A percentile compares a stretch with the other conserved stretches of the same genome.
These are phyloP conservation scores for Gisinianus flammeolus DNA, from an alignment of 2,888 invertebrate genomes.

Conservation along the genomic window DNA sequence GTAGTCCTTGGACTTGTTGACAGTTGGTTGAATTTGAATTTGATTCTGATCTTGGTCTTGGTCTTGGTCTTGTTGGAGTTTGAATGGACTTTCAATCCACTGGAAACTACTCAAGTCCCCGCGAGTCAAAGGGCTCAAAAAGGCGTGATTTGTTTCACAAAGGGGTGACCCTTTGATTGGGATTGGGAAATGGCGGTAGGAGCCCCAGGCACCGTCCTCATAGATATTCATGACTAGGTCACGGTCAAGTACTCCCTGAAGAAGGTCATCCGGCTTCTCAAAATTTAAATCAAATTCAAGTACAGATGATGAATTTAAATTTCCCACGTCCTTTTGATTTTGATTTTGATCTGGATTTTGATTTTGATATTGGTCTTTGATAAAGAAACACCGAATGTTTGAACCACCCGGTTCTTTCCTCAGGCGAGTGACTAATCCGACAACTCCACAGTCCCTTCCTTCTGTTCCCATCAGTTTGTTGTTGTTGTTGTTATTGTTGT, in stretches of 20 bases:
- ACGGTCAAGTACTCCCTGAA: constrained; percentile 10
- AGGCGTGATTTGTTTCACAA: constrained; percentile 67
- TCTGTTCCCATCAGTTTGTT: constrained; percentile 58
- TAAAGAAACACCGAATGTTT: no score
- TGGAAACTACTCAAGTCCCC: constrained; percentile 91
- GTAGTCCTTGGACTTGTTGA: no score
- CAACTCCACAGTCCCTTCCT: constrained; percentile 65
- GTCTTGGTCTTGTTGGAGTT: background rate
- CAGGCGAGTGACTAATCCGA: constrained; percentile 66
- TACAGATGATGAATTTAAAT: constrained; percentile 59
- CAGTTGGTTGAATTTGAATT: no score
- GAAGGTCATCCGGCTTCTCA: background rate
- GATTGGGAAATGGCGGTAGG: constrained; percentile 73
- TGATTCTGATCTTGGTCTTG: no score
- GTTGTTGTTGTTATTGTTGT: constrained; percentile 7
- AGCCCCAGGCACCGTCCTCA: constrained; percentile 72
- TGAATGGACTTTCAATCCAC: constrained; percentile 88
- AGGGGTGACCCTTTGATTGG: constrained; percentile 50
- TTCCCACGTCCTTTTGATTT: constrained; percentile 63
- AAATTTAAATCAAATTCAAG: background rate
- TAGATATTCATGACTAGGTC: constrained; percentile 44
- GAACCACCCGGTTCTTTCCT: no score
- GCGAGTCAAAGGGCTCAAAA: constrained; percentile 87
- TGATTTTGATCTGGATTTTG: no score
- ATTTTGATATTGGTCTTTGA: no score